Evolutionary conservation across 2,113 vertebrate species (phyloP).

Genomic region (Herpetotheres cachinnans): DNA sequence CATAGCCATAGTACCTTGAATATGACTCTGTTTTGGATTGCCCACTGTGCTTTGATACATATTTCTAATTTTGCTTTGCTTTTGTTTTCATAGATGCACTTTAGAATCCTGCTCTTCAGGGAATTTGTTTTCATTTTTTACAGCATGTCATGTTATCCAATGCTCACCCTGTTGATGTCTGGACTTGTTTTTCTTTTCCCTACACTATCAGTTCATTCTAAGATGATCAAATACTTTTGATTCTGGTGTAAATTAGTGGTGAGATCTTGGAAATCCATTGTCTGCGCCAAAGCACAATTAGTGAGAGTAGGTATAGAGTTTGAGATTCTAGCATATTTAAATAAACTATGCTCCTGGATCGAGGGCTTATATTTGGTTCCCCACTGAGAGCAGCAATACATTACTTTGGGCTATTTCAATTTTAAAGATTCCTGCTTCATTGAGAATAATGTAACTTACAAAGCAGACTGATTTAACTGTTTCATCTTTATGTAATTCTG

Average conservation of each 20-base stretch:
- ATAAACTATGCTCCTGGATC: background rate
- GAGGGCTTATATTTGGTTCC: background rate
- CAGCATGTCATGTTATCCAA: background rate
- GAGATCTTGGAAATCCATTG: background rate
- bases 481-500: background rate
- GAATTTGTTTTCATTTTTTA: background rate
- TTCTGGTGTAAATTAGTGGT: background rate
- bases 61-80: background rate
- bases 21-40: background rate
- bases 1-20: background rate
- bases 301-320: background rate
- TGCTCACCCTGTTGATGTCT: background rate
- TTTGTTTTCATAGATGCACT: background rate
- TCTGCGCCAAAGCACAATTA: background rate
- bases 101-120: background rate
- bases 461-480: background rate
- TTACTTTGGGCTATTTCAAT: background rate
- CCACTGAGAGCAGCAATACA: background rate
- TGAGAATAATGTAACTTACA: background rate
- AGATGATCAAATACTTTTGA: background rate
- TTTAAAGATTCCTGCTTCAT: background rate
- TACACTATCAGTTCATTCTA: background rate
- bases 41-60: fast-evolving
- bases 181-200: background rate
- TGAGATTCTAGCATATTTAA: background rate